These are phyloP conservation scores for Pachyuromys duprasi DNA, from an alignment of 2,797 vertebrate species.

Conservation along the genomic window DNA sequence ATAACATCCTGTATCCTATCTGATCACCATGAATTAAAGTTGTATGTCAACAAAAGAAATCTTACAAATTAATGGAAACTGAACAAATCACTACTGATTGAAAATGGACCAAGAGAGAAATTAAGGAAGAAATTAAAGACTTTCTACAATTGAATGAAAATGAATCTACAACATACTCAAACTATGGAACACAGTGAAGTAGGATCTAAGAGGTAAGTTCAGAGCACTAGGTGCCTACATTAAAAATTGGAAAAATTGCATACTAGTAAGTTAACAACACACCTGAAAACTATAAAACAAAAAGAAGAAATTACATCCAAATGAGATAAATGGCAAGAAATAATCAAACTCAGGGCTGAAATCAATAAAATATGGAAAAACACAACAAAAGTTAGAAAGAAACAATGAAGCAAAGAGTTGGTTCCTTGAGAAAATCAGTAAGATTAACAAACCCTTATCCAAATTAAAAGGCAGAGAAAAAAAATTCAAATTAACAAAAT, in stretches of 20 bases:
- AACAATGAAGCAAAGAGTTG: too few species aligned
- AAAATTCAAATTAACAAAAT: too few species aligned
- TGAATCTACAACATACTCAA: not conserved
- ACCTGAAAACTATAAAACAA: not conserved
- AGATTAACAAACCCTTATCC: too few species aligned
- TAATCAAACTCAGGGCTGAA: not conserved
- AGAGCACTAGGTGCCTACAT: not conserved
- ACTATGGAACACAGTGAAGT: not conserved
- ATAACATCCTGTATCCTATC: not conserved
- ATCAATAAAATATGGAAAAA: not conserved
- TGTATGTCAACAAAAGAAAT: not conserved
- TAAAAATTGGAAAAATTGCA: not conserved
- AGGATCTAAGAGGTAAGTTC: not conserved
- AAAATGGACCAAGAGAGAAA: not conserved
- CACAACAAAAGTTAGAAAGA: too few species aligned
- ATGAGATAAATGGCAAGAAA: not conserved
- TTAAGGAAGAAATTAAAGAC: not conserved
- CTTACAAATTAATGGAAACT: not conserved
- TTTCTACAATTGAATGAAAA: not conserved
- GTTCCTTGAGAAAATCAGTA: too few species aligned
- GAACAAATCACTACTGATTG: not conserved
- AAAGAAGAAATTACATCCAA: not conserved
- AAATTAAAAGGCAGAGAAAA: too few species aligned
- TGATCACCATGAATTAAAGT: not conserved
- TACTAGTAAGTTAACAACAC: not conserved